Evolutionary conservation across 2,888 invertebrate species (phyloP), one percentile per base, ranked within the genome.

Genomic region (Tiliacea citrago): DNA sequence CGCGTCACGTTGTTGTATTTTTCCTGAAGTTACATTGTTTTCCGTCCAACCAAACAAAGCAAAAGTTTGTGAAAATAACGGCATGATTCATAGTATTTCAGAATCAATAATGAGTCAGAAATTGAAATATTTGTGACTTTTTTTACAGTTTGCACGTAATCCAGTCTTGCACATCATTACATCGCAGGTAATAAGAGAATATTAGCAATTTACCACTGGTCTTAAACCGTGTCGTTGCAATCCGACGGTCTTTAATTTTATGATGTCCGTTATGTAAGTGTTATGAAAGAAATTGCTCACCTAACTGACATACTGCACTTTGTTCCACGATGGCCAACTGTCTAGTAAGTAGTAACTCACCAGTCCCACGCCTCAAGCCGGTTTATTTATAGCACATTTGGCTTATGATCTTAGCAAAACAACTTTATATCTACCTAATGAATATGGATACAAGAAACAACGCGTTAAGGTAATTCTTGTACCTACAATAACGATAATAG

Each of bases 321-420:
- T 58, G 66, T 78, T 78, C 61, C 66, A 77, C 68, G 65, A 72
- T 85, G 79, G 65, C 79, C 63, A 42, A 42, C 73, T 74, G 79
- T 79, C 76, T 77, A 68, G 68, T 70, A 55, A 65, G 66, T 78
- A 72, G 67, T 75, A 79, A 73, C 75, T 79, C 79, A 65, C 61
- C 62, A 85, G 74, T 78, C 78, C 83, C 87, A 87, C 86, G 81
- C 79, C 85, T 85, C 79, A 73, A 69, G 65, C 73, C 53, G 73
- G 68, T 85, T 91, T 94, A 93, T 94, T 93, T 93, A 92, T 93
- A 93, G 80, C 88, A 87, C 89, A 90, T 90, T 92, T 86, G 88
- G 75, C 73, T 79, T 67, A 67, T 71, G 72, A 67, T 77, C 58
- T 77, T 75, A 69, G 71, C 70, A 68, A 73, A 70, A 62, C 24